A percentile compares a stretch with the other conserved stretches of the same genome.
phyloP scores from a whole-genome alignment of 2,797 vertebrate species.

The Anas capensis region DNA sequence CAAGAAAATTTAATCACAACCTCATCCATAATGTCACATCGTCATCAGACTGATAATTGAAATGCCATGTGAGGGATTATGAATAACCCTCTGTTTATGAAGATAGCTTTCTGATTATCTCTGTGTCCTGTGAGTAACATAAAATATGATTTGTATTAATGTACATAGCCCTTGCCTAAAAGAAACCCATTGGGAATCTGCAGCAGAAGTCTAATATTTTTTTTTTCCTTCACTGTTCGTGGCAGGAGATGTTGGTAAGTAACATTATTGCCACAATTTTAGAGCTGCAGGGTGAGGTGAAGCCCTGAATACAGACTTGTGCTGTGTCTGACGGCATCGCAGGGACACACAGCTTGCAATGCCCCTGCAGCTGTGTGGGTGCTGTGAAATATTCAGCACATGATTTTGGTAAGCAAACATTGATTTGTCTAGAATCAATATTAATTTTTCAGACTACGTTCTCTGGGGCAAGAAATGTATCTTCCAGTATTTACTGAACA shows the following conservation, averaged over 20 bases:
- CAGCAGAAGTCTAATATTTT: not conserved
- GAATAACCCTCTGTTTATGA: conserved; percentile 75
- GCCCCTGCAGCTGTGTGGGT: not conserved
- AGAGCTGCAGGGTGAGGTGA: not conserved
- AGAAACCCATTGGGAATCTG: conserved; percentile 18
- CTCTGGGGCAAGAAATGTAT: conserved; percentile 44
- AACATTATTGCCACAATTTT: not conserved
- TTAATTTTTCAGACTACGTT: conserved; percentile 53
- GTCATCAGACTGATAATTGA: conserved; percentile 69
- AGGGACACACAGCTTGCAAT: not conserved
- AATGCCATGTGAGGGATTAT: conserved; percentile 77
- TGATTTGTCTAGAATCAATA: conserved; percentile 62
- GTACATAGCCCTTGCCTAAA: conserved; percentile 39
- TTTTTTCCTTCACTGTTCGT: not conserved
- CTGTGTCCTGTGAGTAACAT: conserved; percentile 71
- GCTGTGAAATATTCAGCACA: conserved; percentile 33
- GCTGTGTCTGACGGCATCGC: not conserved
- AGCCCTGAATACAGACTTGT: not conserved
- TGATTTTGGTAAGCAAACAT: conserved; percentile 54
- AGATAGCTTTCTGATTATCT: conserved; percentile 80
- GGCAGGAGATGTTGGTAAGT: not conserved
- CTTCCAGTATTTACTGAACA: conserved; percentile 21
- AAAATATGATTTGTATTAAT: conserved; percentile 77
- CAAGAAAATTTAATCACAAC: conserved; percentile 93
- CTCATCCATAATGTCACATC: conserved; percentile 71